Evolutionary conservation across 2,888 invertebrate genomes (phyloP), one percentile per base, ranked within the genome.

Genomic region (Oligia strigilis): DNA sequence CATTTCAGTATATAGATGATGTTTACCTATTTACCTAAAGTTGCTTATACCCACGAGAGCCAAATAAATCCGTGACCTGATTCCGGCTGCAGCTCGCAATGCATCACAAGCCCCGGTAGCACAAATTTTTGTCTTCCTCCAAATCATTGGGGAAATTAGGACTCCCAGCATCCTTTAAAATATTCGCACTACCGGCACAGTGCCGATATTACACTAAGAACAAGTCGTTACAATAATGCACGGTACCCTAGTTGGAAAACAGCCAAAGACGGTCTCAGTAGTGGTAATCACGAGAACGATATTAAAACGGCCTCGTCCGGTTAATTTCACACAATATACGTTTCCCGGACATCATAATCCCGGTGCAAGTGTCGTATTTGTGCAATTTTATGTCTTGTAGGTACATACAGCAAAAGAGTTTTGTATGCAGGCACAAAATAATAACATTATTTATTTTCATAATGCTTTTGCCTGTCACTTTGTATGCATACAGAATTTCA

Each of bases 191-290:
- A 85, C 73, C 64, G 83, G 49, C 85, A 88, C 86, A 60, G 88
- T 89, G 89, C 70, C 81, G 80, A 84, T 89, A 89, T 88, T 90
- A 93, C 91, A 93, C 91, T 92, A 91, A 91, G 88, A 90, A 89
- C 87, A 87, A 86, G 87, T 90, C 90, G 85, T 91, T 92, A 92
- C 89, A 92, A 91, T 92, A 92, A 93, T 92, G 92, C 93, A 92
- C 92, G 87, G 89, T 91, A 92, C 88, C 91, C 94, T 89, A 94
- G 89, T 95, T 95, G 95, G 95, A 92, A 86, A 78, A 69, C 72
- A 71, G 94, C 95, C 95, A 95, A 89, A 89, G 88, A 87, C 87
- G 77, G 80, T 87, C 89, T 88, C 80, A 52, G 66, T 67, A 40
- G 87, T 40, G 78, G 75, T 80, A 90, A 92, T 92, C 89, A 78